These are phyloP conservation scores for Luperina nickerlii DNA, from an alignment of 2,888 invertebrate species.

Conservation along the genomic window DNA sequence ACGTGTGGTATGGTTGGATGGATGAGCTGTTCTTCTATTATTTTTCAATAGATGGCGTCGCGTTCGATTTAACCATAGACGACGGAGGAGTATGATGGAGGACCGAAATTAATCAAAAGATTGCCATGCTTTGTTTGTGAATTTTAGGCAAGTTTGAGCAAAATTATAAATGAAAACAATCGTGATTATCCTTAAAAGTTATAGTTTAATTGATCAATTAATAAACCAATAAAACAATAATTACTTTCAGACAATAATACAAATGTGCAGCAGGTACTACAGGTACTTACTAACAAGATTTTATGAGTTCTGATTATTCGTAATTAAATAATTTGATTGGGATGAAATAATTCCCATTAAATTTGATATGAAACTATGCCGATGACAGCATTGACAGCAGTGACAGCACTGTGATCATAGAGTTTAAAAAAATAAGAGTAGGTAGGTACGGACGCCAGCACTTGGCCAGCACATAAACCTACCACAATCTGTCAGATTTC, in stretches of 20 bases:
- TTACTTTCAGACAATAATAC: no score
- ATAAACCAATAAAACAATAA: background rate
- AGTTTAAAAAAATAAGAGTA: background rate
- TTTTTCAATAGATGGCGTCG: constrained; percentile 81
- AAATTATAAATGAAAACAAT: constrained; percentile 27
- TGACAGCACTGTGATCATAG: background rate
- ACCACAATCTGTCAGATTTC: no score
- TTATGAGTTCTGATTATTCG: background rate
- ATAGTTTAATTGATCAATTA: background rate
- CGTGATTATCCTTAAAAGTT: background rate
- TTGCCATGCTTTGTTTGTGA: constrained; percentile 35
- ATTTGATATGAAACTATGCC: background rate
- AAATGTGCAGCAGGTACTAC: background rate
- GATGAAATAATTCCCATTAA: background rate
- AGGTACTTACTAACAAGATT: background rate
- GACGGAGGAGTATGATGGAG: constrained; percentile 69
- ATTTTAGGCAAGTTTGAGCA: background rate
- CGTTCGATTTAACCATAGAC: constrained; percentile 75
- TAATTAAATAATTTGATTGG: background rate
- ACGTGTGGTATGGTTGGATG: constrained; percentile 82
- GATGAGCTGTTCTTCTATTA: constrained; percentile 71
- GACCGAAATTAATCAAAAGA: constrained; percentile 70
- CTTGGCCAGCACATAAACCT: no score
- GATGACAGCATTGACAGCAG: background rate
- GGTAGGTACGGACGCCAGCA: no score